Conservation (phyloP, 64 coral and sea anemone genomes). For the Stichodactyla mertensii region DNA sequence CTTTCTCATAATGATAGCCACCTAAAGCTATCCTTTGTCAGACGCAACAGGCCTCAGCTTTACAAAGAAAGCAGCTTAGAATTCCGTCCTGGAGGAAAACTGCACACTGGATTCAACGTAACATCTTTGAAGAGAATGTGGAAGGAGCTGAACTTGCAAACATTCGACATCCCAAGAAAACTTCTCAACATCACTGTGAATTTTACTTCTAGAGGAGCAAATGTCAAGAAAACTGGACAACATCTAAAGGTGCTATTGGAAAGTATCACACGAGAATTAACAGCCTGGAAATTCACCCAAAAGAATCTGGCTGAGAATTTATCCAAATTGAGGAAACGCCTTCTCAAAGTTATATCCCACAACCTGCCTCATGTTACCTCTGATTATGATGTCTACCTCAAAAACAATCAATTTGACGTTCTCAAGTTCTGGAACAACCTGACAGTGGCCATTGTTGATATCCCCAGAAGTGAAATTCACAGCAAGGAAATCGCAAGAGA, state of each 20-base stretch:
- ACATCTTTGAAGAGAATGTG: constrained; percentile 41
- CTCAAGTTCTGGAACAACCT: constrained; percentile 39
- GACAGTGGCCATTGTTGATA: constrained; percentile 11
- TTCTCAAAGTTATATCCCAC: constrained; percentile 56
- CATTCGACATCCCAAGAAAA: constrained; percentile 61
- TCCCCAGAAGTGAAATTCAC: constrained; percentile 27
- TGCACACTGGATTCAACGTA: constrained; percentile 25
- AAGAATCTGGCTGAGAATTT: constrained; percentile 53
- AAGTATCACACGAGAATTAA: constrained; percentile 55
- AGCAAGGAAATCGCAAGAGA: constrained; percentile 54
- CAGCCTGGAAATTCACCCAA: constrained; percentile 46
- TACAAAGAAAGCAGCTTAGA: constrained; percentile 53
- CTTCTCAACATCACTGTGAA: constrained; percentile 66
- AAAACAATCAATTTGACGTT: not conserved
- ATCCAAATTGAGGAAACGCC: constrained; percentile 35
- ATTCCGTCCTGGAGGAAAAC: constrained; percentile 29
- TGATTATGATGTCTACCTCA: constrained; percentile 43
- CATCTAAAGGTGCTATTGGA: constrained; percentile 49
- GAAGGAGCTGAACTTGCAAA: constrained; percentile 43
- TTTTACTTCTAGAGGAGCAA: constrained; percentile 41
- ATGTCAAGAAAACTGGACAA: constrained; percentile 37
- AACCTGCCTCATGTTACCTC: constrained; percentile 44
- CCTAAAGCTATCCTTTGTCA: constrained; percentile 56
- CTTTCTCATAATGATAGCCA: constrained; percentile 50
- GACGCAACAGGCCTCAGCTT: constrained; percentile 53